Percentiles rank a stretch among this genome's conserved stretches.
These are phyloP conservation scores for Lasioglossum villosulum DNA, from an alignment of 2,888 invertebrate species.

Conservation along the genomic window DNA sequence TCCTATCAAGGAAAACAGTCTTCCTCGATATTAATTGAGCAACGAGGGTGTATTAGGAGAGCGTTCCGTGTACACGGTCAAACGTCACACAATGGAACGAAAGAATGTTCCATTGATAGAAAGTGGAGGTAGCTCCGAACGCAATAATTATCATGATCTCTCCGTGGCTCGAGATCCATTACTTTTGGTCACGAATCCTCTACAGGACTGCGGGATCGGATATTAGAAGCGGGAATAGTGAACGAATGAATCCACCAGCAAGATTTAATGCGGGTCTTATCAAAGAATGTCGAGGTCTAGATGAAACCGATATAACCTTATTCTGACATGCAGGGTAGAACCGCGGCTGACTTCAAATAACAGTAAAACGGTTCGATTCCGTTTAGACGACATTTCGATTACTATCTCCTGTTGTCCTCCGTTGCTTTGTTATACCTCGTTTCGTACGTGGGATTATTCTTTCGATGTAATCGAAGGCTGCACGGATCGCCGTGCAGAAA, in stretches of 20 bases:
- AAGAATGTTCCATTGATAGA: constrained; percentile 66
- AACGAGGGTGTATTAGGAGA: background rate
- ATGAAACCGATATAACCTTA: constrained; percentile 68
- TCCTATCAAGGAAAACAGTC: background rate
- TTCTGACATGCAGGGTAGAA: constrained; percentile 64
- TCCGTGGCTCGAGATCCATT: constrained; percentile 64
- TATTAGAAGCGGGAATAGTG: constrained; percentile 72
- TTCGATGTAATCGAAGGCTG: constrained; percentile 41
- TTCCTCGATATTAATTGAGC: background rate
- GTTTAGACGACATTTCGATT: constrained; percentile 69
- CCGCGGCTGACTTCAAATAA: constrained; percentile 62
- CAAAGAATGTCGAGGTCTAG: constrained; percentile 70
- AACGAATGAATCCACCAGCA: constrained; percentile 67
- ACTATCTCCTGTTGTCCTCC: constrained; percentile 62
- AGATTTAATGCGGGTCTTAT: constrained; percentile 73
- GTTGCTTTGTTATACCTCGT: constrained; percentile 42
- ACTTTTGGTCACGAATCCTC: constrained; percentile 70
- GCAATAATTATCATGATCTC: constrained; percentile 83
- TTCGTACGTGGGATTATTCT: constrained; percentile 46
- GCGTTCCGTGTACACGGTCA: background rate
- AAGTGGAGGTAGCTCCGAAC: constrained; percentile 78
- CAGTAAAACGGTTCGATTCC: constrained; percentile 70
- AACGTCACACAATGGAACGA: constrained; percentile 1
- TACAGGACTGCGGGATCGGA: constrained; percentile 75
- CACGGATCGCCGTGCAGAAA: constrained; percentile 2